Conservation (phyloP, 2,797 vertebrate species). For the Ispidina picta region DNA sequence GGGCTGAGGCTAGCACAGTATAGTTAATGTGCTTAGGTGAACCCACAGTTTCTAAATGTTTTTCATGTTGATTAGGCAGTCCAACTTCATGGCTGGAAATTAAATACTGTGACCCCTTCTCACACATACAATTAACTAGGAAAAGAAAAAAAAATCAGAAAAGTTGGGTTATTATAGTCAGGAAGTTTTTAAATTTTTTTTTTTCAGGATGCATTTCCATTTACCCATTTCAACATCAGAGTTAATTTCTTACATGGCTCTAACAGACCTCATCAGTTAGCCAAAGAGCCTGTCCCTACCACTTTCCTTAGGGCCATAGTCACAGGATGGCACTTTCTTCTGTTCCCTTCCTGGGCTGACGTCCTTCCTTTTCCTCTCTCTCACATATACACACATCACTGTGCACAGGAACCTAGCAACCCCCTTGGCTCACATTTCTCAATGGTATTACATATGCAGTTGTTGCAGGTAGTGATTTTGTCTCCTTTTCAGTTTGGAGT, state of each 20-base stretch:
- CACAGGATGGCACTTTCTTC: background rate
- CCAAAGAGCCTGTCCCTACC: background rate
- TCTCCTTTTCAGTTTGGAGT: background rate
- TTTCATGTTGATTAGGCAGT: background rate
- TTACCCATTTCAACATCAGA: background rate
- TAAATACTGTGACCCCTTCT: background rate
- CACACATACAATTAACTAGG: background rate
- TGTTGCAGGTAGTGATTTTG: background rate
- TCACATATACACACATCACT: background rate
- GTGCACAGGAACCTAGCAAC: background rate
- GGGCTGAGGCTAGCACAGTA: background rate
- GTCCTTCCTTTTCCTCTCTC: background rate
- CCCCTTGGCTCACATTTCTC: background rate
- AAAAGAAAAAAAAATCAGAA: background rate
- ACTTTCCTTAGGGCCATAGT: background rate
- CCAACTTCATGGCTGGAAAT: background rate
- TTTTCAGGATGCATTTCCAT: background rate
- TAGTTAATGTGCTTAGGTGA: slow-evolving; percentile 5
- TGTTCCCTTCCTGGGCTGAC: background rate
- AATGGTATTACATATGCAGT: background rate
- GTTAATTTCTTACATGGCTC: background rate
- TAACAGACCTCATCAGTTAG: background rate
- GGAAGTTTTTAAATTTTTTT: background rate
- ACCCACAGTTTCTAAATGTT: background rate
- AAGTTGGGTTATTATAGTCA: background rate